Conservation (phyloP, 92 coral and sea anemone species). For the Paragorgia papillata region DNA sequence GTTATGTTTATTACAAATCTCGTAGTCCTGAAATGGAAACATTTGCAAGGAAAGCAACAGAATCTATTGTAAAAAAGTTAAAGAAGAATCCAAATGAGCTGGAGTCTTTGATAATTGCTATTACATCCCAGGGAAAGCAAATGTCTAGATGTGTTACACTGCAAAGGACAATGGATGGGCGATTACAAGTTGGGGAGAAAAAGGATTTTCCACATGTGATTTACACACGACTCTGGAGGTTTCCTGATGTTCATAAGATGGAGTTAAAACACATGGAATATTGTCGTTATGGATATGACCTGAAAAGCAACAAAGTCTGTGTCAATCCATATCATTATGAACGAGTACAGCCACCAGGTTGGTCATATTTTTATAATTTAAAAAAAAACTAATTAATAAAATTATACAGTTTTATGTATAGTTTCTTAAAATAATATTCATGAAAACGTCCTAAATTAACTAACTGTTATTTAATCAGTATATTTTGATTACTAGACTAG, state of each 20-base stretch:
- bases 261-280: constrained; percentile 95
- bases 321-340: constrained; percentile 99
- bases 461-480: too few relatives aligned
- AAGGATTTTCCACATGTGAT: constrained; percentile 99
- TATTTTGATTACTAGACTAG: too few relatives aligned
- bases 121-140: constrained; percentile 94
- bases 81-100: constrained; percentile 93
- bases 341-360: constrained; percentile 99
- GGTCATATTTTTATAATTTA: constrained; percentile 3
- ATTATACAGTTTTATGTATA: too few relatives aligned
- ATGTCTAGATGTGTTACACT: constrained; percentile 98
- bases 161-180: constrained; percentile 98
- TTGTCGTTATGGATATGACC: constrained; percentile 97
- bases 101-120: constrained; percentile 91
- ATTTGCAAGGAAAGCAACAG: constrained; percentile 94
- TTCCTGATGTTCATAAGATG: constrained; percentile 99
- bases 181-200: constrained; percentile 98
- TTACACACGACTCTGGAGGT: constrained; percentile 97
- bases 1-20: constrained; percentile 92
- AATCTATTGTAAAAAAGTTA: constrained; percentile 91
- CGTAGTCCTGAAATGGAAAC: constrained; percentile 92
- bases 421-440: too few relatives aligned
- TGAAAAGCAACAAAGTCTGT: constrained; percentile 98
- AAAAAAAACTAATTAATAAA: not conserved
- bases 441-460: too few relatives aligned